These are phyloP conservation scores for Gastracanthus pulcherrimus DNA, from an alignment of 2,888 invertebrate genomes.

Conservation along the genomic window DNA sequence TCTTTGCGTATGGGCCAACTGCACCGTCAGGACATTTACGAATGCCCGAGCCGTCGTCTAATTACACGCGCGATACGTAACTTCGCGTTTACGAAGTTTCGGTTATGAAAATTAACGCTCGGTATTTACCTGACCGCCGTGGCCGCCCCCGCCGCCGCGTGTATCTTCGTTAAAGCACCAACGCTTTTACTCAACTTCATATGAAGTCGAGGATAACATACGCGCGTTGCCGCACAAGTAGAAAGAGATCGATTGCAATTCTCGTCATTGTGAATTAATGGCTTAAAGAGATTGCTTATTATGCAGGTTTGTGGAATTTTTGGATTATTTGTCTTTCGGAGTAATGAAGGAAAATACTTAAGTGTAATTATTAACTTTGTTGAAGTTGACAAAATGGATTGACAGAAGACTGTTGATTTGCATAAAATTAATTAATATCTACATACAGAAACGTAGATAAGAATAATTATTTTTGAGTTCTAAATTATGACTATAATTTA, in stretches of 20 bases:
- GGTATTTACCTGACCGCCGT: conserved; percentile 40
- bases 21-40: conserved; percentile 23
- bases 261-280: neutral
- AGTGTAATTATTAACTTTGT: too few relatives aligned
- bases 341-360: too few relatives aligned
- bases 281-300: conserved; percentile 9
- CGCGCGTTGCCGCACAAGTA: neutral
- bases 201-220: neutral
- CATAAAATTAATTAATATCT: too few relatives aligned
- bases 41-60: neutral
- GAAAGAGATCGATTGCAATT: conserved; percentile 10
- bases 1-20: neutral
- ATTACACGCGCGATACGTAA: neutral
- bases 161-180: conserved; percentile 39
- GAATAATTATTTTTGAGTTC: too few relatives aligned
- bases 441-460: too few relatives aligned
- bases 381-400: too few relatives aligned
- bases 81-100: conserved; percentile 51
- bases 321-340: neutral
- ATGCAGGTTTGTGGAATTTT: neutral
- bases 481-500: too few relatives aligned
- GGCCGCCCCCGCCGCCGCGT: conserved; percentile 1
- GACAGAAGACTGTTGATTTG: too few relatives aligned
- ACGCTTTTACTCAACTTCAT: conserved; percentile 20
- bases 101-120: conserved; percentile 61